Evolutionary conservation across 30 jellyfish, hydroid and myxozoan genomes (phyloP), one percentile per base, ranked within the genome.

Genomic region (Turritopsis dohrnii): DNA sequence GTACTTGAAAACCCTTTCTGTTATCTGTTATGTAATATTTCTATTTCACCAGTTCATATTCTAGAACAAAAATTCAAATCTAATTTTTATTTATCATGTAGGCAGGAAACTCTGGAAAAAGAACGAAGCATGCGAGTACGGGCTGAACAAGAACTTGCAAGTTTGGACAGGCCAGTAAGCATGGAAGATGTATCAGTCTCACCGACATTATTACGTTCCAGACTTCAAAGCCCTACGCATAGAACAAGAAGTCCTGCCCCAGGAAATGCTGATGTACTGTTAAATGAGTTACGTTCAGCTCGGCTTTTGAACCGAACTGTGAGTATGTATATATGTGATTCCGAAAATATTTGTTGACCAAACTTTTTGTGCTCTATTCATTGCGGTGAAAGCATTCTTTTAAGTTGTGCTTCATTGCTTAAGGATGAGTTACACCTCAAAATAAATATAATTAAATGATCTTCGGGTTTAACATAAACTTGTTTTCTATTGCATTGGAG

Each of bases 201-300:
- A n/a, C 71, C 28, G 16, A 24, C 24, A 19, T 29, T 77, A 19
- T 1, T 53, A 19, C 25, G 72, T 17, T 77, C 85, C 29, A 52
- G 28, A 29, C 52, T 29, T 16, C 52, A 65, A n/a, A 41, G 60
- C 60, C 60, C 60, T 41, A 41, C 60, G 5, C 82, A 31, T 23
- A 80, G 28, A 29, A 53, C n/a, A 24, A 66, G 29, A 77, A 77
- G 76, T 60, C 79, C 86, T 77, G 83, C 79, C 74, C 87, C 80
- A 65, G 79, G 73, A 28, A 83, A 84, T 31, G 80, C 80, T 84
- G 87, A 89, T 60, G 65, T 84, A 41, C 53, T 92, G 72, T 85
- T 88, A 13, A 96, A 89, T 66, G 99, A 94, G 52, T 81, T 94
- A 30, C 86, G 75, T 69, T 90, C 96, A 65, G 96, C 96, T 76